Evolutionary conservation across 2,888 invertebrate genomes (phyloP).

Genomic region (Cryptosula pallasiana): DNA sequence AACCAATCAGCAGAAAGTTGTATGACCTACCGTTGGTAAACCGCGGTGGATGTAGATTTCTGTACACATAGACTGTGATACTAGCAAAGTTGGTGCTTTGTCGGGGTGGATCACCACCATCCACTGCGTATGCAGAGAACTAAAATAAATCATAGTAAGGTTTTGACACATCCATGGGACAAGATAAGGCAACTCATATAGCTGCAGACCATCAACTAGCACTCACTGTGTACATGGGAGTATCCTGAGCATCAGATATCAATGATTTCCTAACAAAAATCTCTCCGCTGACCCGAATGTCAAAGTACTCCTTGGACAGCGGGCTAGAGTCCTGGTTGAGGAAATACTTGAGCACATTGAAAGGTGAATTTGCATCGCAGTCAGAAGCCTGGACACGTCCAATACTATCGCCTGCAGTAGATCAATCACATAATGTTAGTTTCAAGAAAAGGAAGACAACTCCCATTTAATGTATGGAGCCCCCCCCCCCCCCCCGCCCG

Average conservation of each 20-base stretch:
- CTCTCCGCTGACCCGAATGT: slow-evolving; percentile 6
- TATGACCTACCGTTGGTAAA: slow-evolving; percentile 18
- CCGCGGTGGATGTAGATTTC: not conserved
- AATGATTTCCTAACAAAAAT: not conserved
- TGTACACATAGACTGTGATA: slow-evolving; percentile 16
- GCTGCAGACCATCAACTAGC: not conserved
- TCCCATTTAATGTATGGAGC: too few relatives aligned
- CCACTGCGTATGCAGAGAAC: slow-evolving; percentile 4
- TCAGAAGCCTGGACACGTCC: not conserved
- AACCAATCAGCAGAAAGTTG: too few relatives aligned
- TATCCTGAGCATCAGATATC: not conserved
- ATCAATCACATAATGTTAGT: too few relatives aligned
- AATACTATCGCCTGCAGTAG: slow-evolving; percentile 4
- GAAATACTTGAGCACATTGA: slow-evolving; percentile 5
- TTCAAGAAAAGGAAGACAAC: too few relatives aligned
- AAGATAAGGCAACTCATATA: not conserved
- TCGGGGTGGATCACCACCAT: not conserved
- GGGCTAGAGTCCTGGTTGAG: not conserved
- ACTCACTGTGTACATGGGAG: not conserved
- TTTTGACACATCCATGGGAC: too few relatives aligned
- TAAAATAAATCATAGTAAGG: too few relatives aligned
- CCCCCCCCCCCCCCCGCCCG: too few relatives aligned
- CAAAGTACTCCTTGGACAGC: slow-evolving; percentile 12
- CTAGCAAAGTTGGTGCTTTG: not conserved
- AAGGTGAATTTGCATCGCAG: not conserved